Evolutionary conservation across 2,113 vertebrate species (phyloP), one percentile per base, ranked within the genome.

Genomic region (Cepphus grylle): DNA sequence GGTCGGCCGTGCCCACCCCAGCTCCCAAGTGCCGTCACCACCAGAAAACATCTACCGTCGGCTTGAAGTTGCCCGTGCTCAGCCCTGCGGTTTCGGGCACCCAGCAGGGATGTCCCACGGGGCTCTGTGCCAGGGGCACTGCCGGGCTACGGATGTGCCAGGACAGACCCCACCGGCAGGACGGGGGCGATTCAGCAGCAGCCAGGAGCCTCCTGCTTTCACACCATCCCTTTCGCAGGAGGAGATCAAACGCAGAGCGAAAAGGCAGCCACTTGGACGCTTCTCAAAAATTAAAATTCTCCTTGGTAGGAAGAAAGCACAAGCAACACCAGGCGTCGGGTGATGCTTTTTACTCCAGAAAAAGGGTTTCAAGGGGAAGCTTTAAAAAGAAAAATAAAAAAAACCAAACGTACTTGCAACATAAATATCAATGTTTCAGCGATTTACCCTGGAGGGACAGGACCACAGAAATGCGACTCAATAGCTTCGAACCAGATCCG

Each of bases 241-340:
- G 82, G 34, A 81, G 87, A 93, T 78, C 77, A 78, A 91, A 71
- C 0, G 0, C 81, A 21, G 59, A 95, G 69, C 0, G 2, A 86
- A 76, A 95, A 92, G 71, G 76, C 91, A 87, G 80, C 1, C 3
- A 5, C 61, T 90, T 88, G 94, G 89, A 80, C 1, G 45, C 87
- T 78, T 81, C 87, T 87, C 92, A 95, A 90, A 92, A 86, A 89
- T 89, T 58, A 36, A 94, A 94, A 93, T 89, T 91, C 80, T 83
- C 77, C 50, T 53, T 4, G 50, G 62, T 65, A 81, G 67, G 59
- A 73, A 93, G 73, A 66, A 81, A 89, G 59, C 55, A 70, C 66
- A 40, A 66, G 88, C 71, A 95, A 27, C n/a, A 23, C 30, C 66
- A 79, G 53, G 74, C 29, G 0, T 4, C 0, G 8, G 65, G 82